Percentiles rank a stretch among this genome's conserved stretches.
Evolutionary conservation across 2,888 invertebrate species (phyloP).

Genomic region (Glomeris marginata): DNA sequence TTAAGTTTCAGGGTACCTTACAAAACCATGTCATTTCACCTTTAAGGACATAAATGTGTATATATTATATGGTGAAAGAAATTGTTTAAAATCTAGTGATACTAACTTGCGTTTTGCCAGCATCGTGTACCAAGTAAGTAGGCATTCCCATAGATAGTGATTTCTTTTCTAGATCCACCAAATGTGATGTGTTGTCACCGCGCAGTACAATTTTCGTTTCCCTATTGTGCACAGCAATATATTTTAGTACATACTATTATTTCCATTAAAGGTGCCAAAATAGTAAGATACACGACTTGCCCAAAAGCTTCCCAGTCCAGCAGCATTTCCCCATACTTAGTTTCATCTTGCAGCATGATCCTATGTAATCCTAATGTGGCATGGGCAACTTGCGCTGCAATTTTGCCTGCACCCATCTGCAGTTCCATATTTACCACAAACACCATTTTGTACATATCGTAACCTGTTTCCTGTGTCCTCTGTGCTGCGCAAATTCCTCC

Average conservation of each 20-base stretch:
- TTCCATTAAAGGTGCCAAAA: too few relatives aligned
- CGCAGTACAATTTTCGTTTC: conserved; percentile 34
- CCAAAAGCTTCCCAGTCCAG: conserved; percentile 33
- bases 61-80: too few relatives aligned
- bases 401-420: conserved; percentile 46
- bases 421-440: conserved; percentile 44
- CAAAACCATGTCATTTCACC: too few relatives aligned
- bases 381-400: conserved; percentile 44
- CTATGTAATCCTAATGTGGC: conserved; percentile 42
- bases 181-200: conserved; percentile 32
- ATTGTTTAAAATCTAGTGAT: too few relatives aligned
- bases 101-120: conserved; percentile 36
- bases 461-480: conserved; percentile 22
- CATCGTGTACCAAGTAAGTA: conserved; percentile 36
- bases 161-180: conserved; percentile 32
- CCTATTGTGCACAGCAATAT: conserved; percentile 24
- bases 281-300: too few relatives aligned
- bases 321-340: conserved; percentile 29
- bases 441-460: conserved; percentile 43
- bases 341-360: conserved; percentile 31
- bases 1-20: too few relatives aligned
- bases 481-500: conserved; percentile 27
- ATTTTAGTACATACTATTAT: too few relatives aligned
- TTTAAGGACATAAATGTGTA: too few relatives aligned
- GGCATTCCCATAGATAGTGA: conserved; percentile 29